Evolutionary conservation across 1,140 invertebrate genomes (phyloP), one percentile per base, ranked within the genome.

Genomic region (Notospermus geniculatus): DNA sequence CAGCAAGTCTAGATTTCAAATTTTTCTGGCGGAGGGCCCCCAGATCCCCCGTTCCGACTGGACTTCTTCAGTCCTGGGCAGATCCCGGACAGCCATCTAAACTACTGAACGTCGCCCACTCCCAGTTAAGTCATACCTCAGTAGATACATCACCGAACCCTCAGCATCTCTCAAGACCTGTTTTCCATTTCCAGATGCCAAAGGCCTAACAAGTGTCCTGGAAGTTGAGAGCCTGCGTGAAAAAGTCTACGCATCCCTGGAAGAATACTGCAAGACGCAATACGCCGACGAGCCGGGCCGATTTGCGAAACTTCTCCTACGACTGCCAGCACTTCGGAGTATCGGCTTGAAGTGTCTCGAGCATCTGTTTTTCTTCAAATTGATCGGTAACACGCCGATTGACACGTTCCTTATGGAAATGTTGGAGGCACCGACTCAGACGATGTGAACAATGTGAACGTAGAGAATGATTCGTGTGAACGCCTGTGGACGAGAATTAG

Each of bases 331-430:
- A 1, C 85, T 98, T 22, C 86, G 95, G 55, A 97, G 94, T 60
- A 97, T 98, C 73, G 95, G 77, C 56, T 86, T 98, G 19, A 97
- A 97, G 83, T 97, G 95, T 83, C 84, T 92, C 70, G 94, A 98
- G 79, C 92, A 97, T 83, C 84, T 97, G 46, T 98, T 96, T 84
- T 95, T 94, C 84, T 95, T 94, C 84, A 90, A 92, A 76, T 84
- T 97, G 41, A 90, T 94, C 66, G 82, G 80, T 27, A 80, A 83
- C 63, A 81, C 78, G 7, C 78, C 81, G 1, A 84, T 84, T 64
- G 83, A 84, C 64, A 78, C 76, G 52, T 84, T 85, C 70, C 71
- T 85, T 5, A 74, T 82, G 76, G 81, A 83, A 61, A 83, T 84
- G 90, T 88, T 84, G 39, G 91, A 95, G 67, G 85, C 70, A 15